phyloP scores from a whole-genome alignment of 2,113 vertebrate genomes.

The Holacanthus passer region DNA sequence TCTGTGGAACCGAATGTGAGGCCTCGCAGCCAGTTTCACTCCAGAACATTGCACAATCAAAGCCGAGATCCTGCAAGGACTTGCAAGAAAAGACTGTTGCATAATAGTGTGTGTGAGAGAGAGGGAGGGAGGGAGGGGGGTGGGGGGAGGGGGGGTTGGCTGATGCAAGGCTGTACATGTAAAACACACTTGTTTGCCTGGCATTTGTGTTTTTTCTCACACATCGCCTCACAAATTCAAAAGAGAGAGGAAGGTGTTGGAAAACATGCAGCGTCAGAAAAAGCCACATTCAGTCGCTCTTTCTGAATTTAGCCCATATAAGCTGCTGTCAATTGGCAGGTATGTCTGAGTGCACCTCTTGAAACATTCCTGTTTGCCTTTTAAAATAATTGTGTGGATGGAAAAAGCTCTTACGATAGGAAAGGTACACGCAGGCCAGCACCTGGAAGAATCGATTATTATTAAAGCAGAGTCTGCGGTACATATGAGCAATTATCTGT shows the following conservation, averaged over 20 bases:
- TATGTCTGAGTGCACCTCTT: neutral
- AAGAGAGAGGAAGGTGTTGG: neutral
- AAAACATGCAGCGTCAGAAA: neutral
- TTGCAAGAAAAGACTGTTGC: constrained; percentile 69
- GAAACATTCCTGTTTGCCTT: constrained; percentile 15
- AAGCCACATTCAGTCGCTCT: neutral
- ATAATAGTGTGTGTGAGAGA: constrained; percentile 53
- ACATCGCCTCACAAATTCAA: constrained; percentile 9
- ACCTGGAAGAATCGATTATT: constrained; percentile 65
- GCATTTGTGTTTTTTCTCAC: constrained; percentile 29
- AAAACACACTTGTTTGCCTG: neutral
- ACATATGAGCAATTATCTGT: constrained; percentile 49
- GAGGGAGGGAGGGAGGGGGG: neutral
- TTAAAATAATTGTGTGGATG: constrained; percentile 40
- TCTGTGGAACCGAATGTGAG: constrained; percentile 21
- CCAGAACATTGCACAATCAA: constrained; percentile 64
- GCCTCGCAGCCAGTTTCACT: constrained; percentile 52
- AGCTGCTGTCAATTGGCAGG: constrained; percentile 1
- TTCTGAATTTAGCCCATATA: neutral
- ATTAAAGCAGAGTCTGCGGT: constrained; percentile 19
- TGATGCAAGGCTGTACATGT: constrained; percentile 30
- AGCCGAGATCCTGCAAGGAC: constrained; percentile 64
- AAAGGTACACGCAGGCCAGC: constrained; percentile 28
- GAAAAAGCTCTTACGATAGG: constrained; percentile 23
- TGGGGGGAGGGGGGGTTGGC: neutral